These are phyloP conservation scores for Myiagra hebetior DNA, from an alignment of 2,113 vertebrate species.

Conservation along the genomic window DNA sequence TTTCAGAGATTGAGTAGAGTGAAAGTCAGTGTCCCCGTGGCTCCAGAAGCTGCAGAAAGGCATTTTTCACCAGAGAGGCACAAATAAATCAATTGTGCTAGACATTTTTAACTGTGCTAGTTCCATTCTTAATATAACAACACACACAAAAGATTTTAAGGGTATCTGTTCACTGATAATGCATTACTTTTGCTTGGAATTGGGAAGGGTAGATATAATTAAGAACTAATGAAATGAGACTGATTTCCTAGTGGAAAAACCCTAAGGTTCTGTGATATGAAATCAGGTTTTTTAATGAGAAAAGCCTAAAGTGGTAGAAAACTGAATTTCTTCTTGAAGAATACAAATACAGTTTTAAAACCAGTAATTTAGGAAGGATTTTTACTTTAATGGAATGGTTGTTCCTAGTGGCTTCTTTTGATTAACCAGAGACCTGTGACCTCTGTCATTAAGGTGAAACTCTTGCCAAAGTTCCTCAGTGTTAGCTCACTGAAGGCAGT, in stretches of 20 bases:
- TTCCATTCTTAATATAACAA: background rate
- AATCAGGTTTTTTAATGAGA: background rate
- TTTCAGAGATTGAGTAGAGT: background rate
- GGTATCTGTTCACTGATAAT: background rate
- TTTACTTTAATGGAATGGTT: background rate
- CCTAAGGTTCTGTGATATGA: background rate
- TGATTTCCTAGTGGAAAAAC: background rate
- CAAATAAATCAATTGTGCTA: background rate
- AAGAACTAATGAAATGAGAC: background rate
- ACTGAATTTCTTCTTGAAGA: background rate
- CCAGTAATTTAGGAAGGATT: background rate
- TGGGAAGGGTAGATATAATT: background rate
- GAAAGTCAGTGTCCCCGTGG: background rate
- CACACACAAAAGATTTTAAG: background rate
- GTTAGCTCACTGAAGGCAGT: background rate
- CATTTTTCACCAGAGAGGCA: background rate
- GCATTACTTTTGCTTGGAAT: background rate
- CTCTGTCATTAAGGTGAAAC: background rate
- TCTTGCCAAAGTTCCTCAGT: background rate
- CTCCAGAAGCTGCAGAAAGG: background rate
- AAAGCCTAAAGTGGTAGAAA: background rate
- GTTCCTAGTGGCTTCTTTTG: background rate
- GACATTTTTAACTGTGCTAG: background rate
- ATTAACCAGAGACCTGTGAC: background rate
- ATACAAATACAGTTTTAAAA: background rate